Base-by-base conservation (phyloP, 35 echinoderm and acorn worm genomes). In the Ophiothrix spiculata region DNA sequence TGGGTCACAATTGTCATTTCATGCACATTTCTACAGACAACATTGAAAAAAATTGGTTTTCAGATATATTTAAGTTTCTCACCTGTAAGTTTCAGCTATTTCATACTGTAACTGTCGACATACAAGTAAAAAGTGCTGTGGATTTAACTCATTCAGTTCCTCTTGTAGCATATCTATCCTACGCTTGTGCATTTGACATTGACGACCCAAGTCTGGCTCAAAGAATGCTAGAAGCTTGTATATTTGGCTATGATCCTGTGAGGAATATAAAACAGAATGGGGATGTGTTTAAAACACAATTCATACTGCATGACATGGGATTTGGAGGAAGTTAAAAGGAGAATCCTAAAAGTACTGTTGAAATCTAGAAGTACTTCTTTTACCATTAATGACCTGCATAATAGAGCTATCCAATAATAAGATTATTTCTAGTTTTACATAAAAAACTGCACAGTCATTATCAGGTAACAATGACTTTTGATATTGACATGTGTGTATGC, bases 131-230 rank as follows among this genome's bases (percentile, higher is more conserved):
- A 98, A 98, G 36, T 91, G 92, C 79, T 98, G 95, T 60, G 88
- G 91, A 79, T 98, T 98, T 0, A 98, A 78, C 38, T 93, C 92
- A 42, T 91, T 82, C 12, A 98, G 42, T 37, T 91, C 89, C 21
- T 77, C 88, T 17, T 83, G 54, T 36, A 98, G 76, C 89, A 98
- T 93, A 75, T 98, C 95, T 10, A 98, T 78, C n/a, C 95, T 33
- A 25, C 95, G 90, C 64, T 98, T 98, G 81, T 94, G 92, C 91
- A 98, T 98, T 73, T 91, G 91, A 88, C 85, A 93, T 73, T 83
- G 85, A 11, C 95, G 80, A 25, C 91, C 92, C 25, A 82, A 32
- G 73, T 94, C 92, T 33, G 73, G 38, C 74, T 98, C 95, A 90
- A 91, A 98, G 40, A 84, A 85, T 1, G 95, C 81, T 56, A 98